Evolutionary conservation across 2,888 invertebrate genomes (phyloP).

Genomic region (Andrena fulva): DNA sequence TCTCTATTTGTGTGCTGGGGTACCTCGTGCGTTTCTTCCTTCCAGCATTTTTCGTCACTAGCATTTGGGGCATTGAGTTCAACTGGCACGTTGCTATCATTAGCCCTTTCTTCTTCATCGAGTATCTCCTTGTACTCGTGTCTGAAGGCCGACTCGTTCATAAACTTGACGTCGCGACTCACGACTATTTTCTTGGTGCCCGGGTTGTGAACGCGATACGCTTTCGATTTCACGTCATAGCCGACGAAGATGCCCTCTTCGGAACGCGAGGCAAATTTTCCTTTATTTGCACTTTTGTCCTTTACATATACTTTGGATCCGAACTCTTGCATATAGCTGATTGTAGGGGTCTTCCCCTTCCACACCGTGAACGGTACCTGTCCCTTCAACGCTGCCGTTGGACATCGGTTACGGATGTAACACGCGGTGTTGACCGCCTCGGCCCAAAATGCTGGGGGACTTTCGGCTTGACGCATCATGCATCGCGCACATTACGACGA

Average conservation of each 20-base stretch:
- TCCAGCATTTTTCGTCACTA: too few relatives aligned
- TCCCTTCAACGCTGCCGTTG: background rate
- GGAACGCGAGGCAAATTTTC: constrained; percentile 6
- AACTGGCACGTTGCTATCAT: background rate
- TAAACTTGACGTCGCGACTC: background rate
- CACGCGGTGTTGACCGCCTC: background rate
- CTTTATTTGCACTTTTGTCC: background rate
- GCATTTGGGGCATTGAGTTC: background rate
- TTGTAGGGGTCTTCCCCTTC: background rate
- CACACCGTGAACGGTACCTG: background rate
- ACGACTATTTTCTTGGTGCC: background rate
- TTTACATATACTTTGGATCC: background rate
- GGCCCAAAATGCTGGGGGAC: background rate
- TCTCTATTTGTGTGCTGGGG: too few relatives aligned
- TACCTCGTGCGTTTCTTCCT: too few relatives aligned
- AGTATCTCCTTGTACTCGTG: background rate
- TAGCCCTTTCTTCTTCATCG: background rate
- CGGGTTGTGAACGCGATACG: background rate
- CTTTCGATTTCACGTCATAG: background rate
- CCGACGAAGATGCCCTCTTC: constrained; percentile 5
- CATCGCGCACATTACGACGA: background rate
- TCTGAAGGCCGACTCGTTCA: background rate
- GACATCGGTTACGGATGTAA: background rate
- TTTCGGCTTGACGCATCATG: constrained; percentile 2
- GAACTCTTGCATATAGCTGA: background rate